These are phyloP conservation scores for Lepus americanus DNA, from an alignment of 2,113 vertebrate genomes.

Conservation along the genomic window DNA sequence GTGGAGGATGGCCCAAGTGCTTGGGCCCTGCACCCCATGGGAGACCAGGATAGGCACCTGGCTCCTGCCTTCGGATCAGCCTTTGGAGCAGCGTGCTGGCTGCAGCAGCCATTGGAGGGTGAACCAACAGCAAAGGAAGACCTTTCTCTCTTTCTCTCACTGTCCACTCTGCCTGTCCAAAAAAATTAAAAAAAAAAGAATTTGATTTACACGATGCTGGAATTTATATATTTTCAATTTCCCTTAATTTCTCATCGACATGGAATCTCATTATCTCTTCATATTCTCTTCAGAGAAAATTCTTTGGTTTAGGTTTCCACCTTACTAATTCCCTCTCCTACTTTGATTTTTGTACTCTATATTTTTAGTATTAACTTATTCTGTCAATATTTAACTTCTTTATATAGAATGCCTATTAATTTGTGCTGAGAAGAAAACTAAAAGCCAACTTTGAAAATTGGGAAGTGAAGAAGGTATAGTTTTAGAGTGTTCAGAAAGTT, in stretches of 20 bases:
- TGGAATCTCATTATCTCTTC: not conserved
- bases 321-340: not conserved
- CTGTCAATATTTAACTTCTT: not conserved
- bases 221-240: not conserved
- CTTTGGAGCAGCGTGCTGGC: too few species aligned
- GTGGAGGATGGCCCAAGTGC: too few species aligned
- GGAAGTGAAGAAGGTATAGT: not conserved
- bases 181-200: not conserved
- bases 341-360: not conserved
- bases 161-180: too few species aligned
- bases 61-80: too few species aligned
- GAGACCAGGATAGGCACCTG: too few species aligned
- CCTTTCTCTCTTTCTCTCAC: too few species aligned
- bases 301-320: not conserved
- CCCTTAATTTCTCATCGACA: not conserved
- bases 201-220: not conserved
- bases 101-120: too few species aligned
- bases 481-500: conserved; percentile 3
- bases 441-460: conserved; percentile 10
- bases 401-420: not conserved
- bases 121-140: too few species aligned
- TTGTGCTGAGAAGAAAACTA: not conserved
- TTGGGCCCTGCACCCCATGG: too few species aligned
- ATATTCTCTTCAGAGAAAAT: not conserved
- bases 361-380: not conserved